Evolutionary conservation across 2,888 invertebrate species (phyloP), one percentile per base, ranked within the genome.

Genomic region (Selenia dentaria): DNA sequence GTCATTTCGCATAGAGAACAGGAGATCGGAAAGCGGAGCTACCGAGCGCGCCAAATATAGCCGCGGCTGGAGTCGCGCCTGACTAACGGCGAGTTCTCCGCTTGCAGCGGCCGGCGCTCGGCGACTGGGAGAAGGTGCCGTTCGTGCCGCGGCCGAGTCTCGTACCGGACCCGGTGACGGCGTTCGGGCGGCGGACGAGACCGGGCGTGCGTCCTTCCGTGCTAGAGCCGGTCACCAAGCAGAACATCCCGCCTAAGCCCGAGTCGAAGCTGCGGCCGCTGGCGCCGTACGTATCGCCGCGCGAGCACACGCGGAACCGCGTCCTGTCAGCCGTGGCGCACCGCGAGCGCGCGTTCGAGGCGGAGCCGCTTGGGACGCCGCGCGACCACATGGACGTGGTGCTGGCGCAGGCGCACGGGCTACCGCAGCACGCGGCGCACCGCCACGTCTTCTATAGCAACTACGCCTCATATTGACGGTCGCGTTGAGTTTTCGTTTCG

Each of bases 121-220:
- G 96, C 74, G 96, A 96, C 73, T 96, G 96, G 96, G 95, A 96
- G 89, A 96, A 95, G 93, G 95, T 95, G 85, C 96, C 96, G 71
- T 95, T 93, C 88, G 96, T 96, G 72, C 95, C 96, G 64, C 93
- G 96, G 64, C 96, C 96, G 70, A 95, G 96, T 74, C 92, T 96
- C 83, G 94, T 96, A 65, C 94, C 96, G 62, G 95, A 96, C 78
- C 96, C 96, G 58, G 93, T 96, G 79, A 96, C 96, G 61, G 96
- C 96, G 59, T 96, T 94, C 92, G 96, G 96, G 36, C 93, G 93
- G 54, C 93, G 93, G 66, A 73, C 89, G 61, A 79, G 91, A 58
- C 90, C 92, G 62, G 91, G 91, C 57, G 77, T 79, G 62, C 81
- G 87, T 40, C 54, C 60, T 57, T 81, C 83, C 64, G 83, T 92